Evolutionary conservation across 2,113 vertebrate species (phyloP).

Genomic region (Otocyon megalotis): DNA sequence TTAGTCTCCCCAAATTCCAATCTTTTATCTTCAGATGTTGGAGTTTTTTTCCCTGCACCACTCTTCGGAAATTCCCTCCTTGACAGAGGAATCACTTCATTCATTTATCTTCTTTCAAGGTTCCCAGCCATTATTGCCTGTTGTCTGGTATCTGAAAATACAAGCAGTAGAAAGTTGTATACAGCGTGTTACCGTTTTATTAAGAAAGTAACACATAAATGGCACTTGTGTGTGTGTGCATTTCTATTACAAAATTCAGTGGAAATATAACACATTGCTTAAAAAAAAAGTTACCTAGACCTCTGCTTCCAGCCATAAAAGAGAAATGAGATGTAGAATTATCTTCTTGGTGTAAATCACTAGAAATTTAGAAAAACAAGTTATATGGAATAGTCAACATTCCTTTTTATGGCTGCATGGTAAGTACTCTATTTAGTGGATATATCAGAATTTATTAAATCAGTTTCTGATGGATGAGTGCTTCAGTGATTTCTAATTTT

Average conservation of each 20-base stretch:
- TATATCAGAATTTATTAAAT: not conserved
- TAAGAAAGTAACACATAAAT: not conserved
- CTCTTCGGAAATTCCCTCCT: not conserved
- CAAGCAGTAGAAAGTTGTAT: not conserved
- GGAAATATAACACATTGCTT: not conserved
- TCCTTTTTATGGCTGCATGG: not conserved
- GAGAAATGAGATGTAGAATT: not conserved
- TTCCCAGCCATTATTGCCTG: not conserved
- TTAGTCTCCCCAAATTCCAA: not conserved
- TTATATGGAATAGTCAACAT: not conserved
- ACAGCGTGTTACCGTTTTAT: not conserved
- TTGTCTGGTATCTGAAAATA: not conserved
- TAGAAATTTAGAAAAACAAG: not conserved
- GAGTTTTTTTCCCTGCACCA: not conserved
- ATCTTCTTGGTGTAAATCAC: not conserved
- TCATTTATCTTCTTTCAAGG: not conserved
- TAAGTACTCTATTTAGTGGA: not conserved
- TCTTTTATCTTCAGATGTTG: not conserved
- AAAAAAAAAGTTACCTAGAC: not conserved
- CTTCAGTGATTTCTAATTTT: not conserved
- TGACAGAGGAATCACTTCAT: not conserved
- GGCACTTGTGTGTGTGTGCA: not conserved
- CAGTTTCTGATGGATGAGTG: not conserved
- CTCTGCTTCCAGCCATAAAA: not conserved
- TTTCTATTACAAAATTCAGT: not conserved